Percentiles rank a stretch among this genome's conserved stretches.
These are phyloP conservation scores for Rotaria sp. DNA, from an alignment of 2,888 invertebrate species.

Conservation along the genomic window DNA sequence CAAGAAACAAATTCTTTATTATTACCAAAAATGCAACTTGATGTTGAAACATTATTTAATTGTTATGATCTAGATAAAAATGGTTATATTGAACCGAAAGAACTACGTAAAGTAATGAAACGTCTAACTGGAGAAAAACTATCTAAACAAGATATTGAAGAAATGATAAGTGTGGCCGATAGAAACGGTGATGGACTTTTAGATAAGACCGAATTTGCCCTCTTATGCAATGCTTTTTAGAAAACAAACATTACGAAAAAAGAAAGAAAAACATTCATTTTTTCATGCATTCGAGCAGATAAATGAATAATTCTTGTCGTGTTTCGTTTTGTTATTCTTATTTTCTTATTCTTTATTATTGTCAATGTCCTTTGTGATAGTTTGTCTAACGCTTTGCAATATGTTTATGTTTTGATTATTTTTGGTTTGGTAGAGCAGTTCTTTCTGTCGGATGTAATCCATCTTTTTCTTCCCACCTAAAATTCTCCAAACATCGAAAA, in stretches of 20 bases:
- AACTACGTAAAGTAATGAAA: constrained; percentile 26
- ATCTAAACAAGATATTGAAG: constrained; percentile 11
- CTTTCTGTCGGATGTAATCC: not conserved
- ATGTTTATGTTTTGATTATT: constrained; percentile 3
- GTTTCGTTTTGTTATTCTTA: not conserved
- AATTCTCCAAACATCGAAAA: not conserved
- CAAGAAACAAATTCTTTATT: not conserved
- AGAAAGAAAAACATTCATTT: not conserved
- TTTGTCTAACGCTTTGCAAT: not conserved
- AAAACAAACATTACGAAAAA: not conserved
- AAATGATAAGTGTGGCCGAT: constrained; percentile 15
- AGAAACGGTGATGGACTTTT: constrained; percentile 5
- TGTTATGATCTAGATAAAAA: constrained; percentile 18
- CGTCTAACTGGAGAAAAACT: not conserved
- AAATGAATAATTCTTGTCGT: not conserved
- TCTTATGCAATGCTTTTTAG: not conserved
- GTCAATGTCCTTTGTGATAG: not conserved
- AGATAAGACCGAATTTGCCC: constrained; percentile 17
- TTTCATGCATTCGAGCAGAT: constrained; percentile 20
- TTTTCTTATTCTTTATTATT: not conserved
- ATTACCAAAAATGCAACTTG: not conserved
- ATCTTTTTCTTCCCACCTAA: not conserved
- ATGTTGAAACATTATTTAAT: constrained; percentile 18
- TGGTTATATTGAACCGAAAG: constrained; percentile 12
- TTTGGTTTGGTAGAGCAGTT: constrained; percentile 2